Conservation (phyloP, 2,113 vertebrate genomes). For the Ochotona curzoniae region DNA sequence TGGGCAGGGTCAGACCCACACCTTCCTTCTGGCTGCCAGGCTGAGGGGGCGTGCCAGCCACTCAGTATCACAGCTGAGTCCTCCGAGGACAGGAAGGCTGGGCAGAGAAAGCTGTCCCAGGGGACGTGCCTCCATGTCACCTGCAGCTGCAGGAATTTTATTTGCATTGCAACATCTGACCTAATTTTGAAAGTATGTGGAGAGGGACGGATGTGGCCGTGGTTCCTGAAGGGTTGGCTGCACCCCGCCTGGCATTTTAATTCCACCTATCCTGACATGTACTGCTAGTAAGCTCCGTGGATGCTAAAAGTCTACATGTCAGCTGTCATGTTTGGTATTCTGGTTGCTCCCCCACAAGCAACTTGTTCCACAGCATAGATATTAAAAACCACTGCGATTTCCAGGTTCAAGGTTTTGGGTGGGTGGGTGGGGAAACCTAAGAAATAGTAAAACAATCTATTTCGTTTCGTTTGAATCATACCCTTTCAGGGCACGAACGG, state of each 20-base stretch:
- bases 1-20: neutral
- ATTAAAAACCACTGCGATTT: neutral
- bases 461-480: neutral
- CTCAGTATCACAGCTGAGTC: conserved; percentile 38
- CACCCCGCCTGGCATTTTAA: conserved; percentile 39
- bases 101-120: conserved; percentile 58
- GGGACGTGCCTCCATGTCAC: conserved; percentile 54
- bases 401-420: conserved; percentile 21
- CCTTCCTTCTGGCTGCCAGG: conserved; percentile 22
- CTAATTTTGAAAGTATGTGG: conserved; percentile 66
- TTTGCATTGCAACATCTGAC: conserved; percentile 70
- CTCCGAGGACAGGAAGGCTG: conserved; percentile 9
- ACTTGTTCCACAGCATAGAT: neutral
- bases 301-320: conserved; percentile 18
- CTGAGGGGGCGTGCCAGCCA: conserved; percentile 31
- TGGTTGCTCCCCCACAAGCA: neutral
- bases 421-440: neutral
- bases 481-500: neutral
- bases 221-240: conserved; percentile 60
- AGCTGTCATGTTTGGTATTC: neutral
- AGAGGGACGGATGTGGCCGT: conserved; percentile 56
- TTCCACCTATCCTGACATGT: conserved; percentile 27
- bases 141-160: conserved; percentile 68
- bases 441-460: neutral
- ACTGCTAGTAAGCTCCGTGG: neutral